A percentile compares a stretch with the other conserved stretches of the same genome.
phyloP scores from a whole-genome alignment of 2,888 invertebrate species.

The Epinotia bilunana region DNA sequence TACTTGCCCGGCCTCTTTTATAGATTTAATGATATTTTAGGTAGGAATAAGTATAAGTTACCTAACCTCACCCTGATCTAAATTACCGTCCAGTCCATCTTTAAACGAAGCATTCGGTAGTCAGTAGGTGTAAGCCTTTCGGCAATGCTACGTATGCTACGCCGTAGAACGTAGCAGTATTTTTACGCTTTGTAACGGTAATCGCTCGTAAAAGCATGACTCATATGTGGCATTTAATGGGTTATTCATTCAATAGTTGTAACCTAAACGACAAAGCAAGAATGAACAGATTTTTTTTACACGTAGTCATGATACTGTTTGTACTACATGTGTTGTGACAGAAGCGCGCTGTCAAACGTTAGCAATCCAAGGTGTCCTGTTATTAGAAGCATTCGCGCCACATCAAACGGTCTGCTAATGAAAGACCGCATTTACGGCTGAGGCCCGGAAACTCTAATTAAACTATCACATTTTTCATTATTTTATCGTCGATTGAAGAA shows the following conservation, averaged over 20 bases:
- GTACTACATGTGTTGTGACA: constrained; percentile 45
- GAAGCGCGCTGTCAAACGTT: constrained; percentile 54
- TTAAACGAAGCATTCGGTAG: too few species aligned
- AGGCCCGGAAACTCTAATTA: constrained; percentile 74
- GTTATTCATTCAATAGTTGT: too few species aligned
- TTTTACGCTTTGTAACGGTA: too few species aligned
- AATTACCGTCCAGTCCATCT: too few species aligned
- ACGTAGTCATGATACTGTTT: background rate
- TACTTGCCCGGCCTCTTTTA: background rate
- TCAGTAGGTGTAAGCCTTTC: too few species aligned
- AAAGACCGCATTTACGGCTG: constrained; percentile 60
- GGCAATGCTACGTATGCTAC: too few species aligned
- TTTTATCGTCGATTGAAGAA: constrained; percentile 64
- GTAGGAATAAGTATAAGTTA: too few species aligned
- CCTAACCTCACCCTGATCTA: too few species aligned
- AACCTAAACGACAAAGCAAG: background rate
- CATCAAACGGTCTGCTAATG: constrained; percentile 66
- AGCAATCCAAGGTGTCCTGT: constrained; percentile 64
- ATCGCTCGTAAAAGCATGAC: too few species aligned
- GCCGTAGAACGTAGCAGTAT: too few species aligned
- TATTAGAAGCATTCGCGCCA: constrained; percentile 60
- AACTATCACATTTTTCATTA: constrained; percentile 75
- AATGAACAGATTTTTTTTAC: background rate
- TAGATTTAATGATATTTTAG: background rate
- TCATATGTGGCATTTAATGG: too few species aligned